A percentile compares a stretch with the other conserved stretches of the same genome.
Evolutionary conservation across 2,888 invertebrate species (phyloP).

Genomic region (Unio pictorum): DNA sequence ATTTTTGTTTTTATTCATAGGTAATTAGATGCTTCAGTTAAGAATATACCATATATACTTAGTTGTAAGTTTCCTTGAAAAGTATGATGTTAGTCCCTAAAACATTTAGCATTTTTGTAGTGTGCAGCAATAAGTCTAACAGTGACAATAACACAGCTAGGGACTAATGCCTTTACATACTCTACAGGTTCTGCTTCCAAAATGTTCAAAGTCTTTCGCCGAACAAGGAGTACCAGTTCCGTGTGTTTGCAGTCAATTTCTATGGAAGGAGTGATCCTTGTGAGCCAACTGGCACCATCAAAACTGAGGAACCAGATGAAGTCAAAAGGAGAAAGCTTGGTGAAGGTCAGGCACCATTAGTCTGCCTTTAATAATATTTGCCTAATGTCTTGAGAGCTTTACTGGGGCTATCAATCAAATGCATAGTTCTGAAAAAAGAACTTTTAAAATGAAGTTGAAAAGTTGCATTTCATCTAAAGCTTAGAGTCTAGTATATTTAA

Average conservation of each 20-base stretch:
- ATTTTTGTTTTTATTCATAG: too few species aligned
- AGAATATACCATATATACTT: too few species aligned
- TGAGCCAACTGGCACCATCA: constrained; percentile 79
- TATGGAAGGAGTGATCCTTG: constrained; percentile 97
- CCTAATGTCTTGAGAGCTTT: too few species aligned
- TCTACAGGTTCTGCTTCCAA: constrained; percentile 85
- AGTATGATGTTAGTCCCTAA: neutral
- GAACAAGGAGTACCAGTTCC: constrained; percentile 96
- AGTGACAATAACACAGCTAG: neutral
- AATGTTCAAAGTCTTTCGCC: constrained; percentile 91
- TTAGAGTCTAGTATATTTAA: too few species aligned
- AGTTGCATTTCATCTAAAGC: too few species aligned
- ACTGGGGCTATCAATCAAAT: too few species aligned
- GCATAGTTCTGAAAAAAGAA: too few species aligned
- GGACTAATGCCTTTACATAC: neutral
- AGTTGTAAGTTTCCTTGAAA: too few species aligned
- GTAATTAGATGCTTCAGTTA: too few species aligned
- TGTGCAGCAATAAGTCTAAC: neutral
- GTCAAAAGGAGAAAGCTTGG: constrained; percentile 50
- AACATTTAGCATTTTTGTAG: neutral
- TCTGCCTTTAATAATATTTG: too few species aligned
- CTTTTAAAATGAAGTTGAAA: too few species aligned
- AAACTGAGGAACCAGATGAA: constrained; percentile 61
- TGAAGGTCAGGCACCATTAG: constrained; percentile 6
- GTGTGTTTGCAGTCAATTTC: constrained; percentile 97